Percentiles rank a stretch among this genome's conserved stretches.
Evolutionary conservation across 2,888 invertebrate species (phyloP).

Genomic region (Ornithoptera priamus): DNA sequence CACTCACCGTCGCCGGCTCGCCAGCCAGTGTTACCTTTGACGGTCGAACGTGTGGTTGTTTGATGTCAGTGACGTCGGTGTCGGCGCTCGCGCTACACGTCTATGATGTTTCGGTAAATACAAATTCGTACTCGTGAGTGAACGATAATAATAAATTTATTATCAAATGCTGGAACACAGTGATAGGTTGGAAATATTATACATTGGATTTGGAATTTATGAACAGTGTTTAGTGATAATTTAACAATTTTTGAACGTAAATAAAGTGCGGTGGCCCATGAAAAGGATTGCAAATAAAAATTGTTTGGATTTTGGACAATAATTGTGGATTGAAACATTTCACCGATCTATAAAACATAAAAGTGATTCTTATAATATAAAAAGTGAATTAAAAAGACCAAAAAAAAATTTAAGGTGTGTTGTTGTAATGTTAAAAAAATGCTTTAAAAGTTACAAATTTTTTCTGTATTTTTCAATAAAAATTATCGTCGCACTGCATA

Average conservation of each 20-base stretch:
- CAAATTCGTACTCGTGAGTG: slow-evolving; percentile 76
- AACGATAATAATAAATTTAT: slow-evolving; percentile 72
- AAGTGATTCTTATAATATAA: slow-evolving; percentile 29
- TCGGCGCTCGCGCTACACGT: slow-evolving; percentile 78
- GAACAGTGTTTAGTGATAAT: slow-evolving; percentile 69
- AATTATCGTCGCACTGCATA: slow-evolving; percentile 1
- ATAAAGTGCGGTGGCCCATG: slow-evolving; percentile 72
- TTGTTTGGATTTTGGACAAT: slow-evolving; percentile 62
- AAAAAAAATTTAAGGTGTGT: slow-evolving; percentile 38
- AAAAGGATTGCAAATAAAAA: slow-evolving; percentile 69
- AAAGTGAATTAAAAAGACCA: slow-evolving; percentile 30
- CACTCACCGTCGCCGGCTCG: slow-evolving; percentile 80
- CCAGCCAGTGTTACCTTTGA: slow-evolving; percentile 83
- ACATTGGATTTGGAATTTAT: slow-evolving; percentile 73
- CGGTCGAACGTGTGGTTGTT: slow-evolving; percentile 76
- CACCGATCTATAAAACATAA: slow-evolving; percentile 41
- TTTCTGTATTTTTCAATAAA: slow-evolving; percentile 14
- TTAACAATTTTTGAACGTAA: slow-evolving; percentile 53
- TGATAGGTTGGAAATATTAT: slow-evolving; percentile 77
- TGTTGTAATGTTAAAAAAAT: slow-evolving; percentile 13
- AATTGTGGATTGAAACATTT: slow-evolving; percentile 48
- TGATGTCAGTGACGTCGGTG: slow-evolving; percentile 77
- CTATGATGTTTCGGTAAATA: slow-evolving; percentile 77
- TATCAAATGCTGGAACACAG: slow-evolving; percentile 85
- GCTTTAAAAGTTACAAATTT: neutral